Percentiles rank a stretch among this genome's conserved stretches.
These are phyloP conservation scores for Matsumyia berberina DNA, from an alignment of 2,888 invertebrate species.

Conservation along the genomic window DNA sequence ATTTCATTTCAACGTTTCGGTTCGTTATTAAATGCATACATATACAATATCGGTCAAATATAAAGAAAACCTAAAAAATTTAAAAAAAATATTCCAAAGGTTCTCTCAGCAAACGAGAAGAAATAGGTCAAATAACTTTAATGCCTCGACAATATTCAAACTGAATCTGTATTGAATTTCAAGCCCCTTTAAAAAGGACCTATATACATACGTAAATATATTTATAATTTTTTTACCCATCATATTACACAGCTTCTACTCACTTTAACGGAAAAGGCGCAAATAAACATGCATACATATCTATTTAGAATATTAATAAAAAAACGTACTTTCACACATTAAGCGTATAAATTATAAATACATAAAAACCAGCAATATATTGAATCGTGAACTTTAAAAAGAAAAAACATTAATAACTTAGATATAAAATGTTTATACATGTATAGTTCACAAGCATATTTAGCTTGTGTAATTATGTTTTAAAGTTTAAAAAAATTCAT, in stretches of 20 bases:
- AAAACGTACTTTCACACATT: conserved; percentile 13
- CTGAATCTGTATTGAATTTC: too few species aligned
- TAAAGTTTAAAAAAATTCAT: conserved; percentile 9
- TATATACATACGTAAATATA: conserved; percentile 2
- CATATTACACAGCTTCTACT: conserved; percentile 21
- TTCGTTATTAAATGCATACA: not conserved
- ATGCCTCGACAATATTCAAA: too few species aligned
- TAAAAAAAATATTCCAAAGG: too few species aligned
- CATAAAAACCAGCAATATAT: not conserved
- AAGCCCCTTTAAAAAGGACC: too few species aligned
- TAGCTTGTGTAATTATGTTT: conserved; percentile 5
- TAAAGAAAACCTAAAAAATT: not conserved
- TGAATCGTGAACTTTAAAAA: conserved; percentile 3
- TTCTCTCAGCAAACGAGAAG: too few species aligned
- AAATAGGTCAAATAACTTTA: too few species aligned
- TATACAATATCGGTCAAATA: not conserved
- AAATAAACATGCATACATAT: conserved; percentile 30
- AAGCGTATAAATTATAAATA: conserved; percentile 16
- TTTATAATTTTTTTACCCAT: conserved; percentile 12
- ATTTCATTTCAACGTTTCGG: not conserved
- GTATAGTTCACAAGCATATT: not conserved
- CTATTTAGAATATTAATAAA: conserved; percentile 12
- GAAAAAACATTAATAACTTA: conserved; percentile 1
- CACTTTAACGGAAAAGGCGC: conserved; percentile 18
- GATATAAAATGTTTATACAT: not conserved